Evolutionary conservation across 2,888 invertebrate genomes (phyloP).

Genomic region (Thelaira solivaga): DNA sequence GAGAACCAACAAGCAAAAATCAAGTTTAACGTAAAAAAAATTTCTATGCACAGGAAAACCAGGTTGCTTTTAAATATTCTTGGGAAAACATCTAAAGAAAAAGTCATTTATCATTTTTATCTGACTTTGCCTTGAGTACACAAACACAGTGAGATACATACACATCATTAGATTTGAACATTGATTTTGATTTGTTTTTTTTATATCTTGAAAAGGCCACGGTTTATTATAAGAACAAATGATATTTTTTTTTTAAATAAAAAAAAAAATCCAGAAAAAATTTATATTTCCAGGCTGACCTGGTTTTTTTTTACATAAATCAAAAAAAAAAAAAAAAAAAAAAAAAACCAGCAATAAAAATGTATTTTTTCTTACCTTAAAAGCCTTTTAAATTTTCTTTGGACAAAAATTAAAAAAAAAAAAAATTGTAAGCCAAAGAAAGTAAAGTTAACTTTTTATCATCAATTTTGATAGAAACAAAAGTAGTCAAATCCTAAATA

Average conservation of each 20-base stretch:
- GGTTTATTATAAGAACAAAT: not conserved
- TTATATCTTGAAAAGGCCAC: not conserved
- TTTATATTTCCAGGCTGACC: not conserved
- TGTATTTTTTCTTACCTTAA: no score
- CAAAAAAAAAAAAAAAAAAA: no score
- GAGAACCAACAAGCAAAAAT: not conserved
- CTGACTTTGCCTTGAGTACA: slow-evolving; percentile 8
- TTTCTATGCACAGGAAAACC: slow-evolving; percentile 33
- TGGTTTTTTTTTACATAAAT: not conserved
- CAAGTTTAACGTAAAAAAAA: slow-evolving; percentile 23
- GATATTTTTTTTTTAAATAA: not conserved
- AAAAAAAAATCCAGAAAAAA: no score
- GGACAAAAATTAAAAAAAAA: no score
- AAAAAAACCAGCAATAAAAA: not conserved
- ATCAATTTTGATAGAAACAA: no score
- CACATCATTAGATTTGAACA: not conserved
- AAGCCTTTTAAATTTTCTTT: no score
- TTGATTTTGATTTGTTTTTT: no score
- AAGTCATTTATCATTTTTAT: slow-evolving; percentile 48
- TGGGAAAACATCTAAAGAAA: not conserved
- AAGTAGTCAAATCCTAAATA: no score
- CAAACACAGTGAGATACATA: not conserved
- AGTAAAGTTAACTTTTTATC: no score
- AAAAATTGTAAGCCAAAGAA: no score
- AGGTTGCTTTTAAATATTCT: not conserved